Percentiles rank a stretch among this genome's conserved stretches.
phyloP scores from a whole-genome alignment of 2,888 invertebrate genomes.

The Catocala sponsa region DNA sequence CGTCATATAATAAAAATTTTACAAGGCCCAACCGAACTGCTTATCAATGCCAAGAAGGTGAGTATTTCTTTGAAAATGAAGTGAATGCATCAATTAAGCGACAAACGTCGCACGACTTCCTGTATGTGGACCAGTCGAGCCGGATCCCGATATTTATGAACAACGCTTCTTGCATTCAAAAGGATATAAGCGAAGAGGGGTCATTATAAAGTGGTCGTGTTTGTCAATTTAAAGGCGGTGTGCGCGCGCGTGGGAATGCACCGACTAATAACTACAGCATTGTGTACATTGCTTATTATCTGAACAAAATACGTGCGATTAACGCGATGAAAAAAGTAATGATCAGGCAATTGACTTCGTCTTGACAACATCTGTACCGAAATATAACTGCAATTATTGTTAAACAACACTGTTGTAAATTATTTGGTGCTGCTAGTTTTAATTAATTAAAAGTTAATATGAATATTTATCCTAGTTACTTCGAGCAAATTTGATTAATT shows the following conservation, averaged over 20 bases:
- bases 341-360: conserved; percentile 18
- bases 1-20: conserved; percentile 15
- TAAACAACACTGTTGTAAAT: not conserved
- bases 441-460: not conserved
- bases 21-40: conserved; percentile 26
- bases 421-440: not conserved
- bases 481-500: not conserved
- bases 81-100: conserved; percentile 55
- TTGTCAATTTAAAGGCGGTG: conserved; percentile 49
- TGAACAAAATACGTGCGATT: conserved; percentile 30
- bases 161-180: conserved; percentile 34
- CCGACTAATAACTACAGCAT: conserved; percentile 45
- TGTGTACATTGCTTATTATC: conserved; percentile 48
- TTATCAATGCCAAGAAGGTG: conserved; percentile 48
- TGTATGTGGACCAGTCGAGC: conserved; percentile 47
- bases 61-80: conserved; percentile 47
- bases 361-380: conserved; percentile 5
- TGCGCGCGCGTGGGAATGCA: conserved; percentile 54
- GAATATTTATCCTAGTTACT: not conserved
- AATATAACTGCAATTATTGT: conserved; percentile 3
- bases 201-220: conserved; percentile 46
- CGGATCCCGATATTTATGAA: conserved; percentile 47
- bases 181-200: conserved; percentile 41
- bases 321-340: conserved; percentile 24
- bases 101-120: conserved; percentile 55